Conservation (phyloP, 2,888 invertebrate species). For the Dendrolimus houi region DNA sequence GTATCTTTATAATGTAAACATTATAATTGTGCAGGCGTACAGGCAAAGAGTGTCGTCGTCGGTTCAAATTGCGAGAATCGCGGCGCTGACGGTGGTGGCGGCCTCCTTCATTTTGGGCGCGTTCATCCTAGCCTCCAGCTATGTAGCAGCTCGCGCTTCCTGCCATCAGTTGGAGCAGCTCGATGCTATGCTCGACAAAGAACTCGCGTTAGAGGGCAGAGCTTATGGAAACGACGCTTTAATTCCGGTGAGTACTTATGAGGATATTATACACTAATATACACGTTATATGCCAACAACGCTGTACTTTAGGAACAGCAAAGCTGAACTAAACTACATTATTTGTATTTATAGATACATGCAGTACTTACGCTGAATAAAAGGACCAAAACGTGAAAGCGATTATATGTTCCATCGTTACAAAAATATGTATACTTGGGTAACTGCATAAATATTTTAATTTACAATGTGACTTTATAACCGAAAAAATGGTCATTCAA, state of each 20-base stretch:
- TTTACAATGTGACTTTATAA: too few species aligned
- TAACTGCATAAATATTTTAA: too few species aligned
- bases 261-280: too few species aligned
- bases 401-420: too few species aligned
- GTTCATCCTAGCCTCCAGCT: conserved; percentile 89
- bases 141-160: conserved; percentile 87
- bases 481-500: too few species aligned
- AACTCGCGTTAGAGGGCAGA: conserved; percentile 80
- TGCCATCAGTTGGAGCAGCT: conserved; percentile 86
- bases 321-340: too few species aligned
- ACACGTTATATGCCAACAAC: too few species aligned
- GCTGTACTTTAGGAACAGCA: too few species aligned
- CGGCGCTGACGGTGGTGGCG: conserved; percentile 87
- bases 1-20: not conserved
- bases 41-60: conserved; percentile 82
- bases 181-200: conserved; percentile 80
- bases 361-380: too few species aligned
- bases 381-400: too few species aligned
- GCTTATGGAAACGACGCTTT: conserved; percentile 78
- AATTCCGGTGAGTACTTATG: conserved; percentile 77
- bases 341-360: too few species aligned
- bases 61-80: conserved; percentile 91
- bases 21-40: conserved; percentile 81
- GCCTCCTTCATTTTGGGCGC: conserved; percentile 88
- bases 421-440: too few species aligned